phyloP scores from a whole-genome alignment of 2,888 invertebrate genomes.

The Aplocera efformata region DNA sequence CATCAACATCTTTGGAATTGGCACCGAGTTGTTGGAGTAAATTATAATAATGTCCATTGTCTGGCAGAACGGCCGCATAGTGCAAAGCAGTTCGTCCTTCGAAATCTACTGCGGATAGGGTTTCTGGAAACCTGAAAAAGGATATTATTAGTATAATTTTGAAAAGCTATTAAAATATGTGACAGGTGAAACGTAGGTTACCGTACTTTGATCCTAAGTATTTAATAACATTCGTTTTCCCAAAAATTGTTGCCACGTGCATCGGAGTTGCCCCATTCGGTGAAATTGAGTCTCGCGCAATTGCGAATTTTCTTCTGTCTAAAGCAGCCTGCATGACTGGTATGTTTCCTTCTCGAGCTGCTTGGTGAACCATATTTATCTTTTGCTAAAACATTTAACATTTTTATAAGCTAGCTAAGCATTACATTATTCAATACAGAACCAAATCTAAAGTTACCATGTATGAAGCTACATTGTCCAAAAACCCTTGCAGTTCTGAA shows the following conservation, averaged over 20 bases:
- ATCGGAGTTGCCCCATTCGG: conserved; percentile 91
- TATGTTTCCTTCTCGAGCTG: conserved; percentile 91
- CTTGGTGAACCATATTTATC: conserved; percentile 92
- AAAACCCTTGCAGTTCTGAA: conserved; percentile 90
- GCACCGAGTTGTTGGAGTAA: conserved; percentile 92
- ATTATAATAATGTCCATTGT: conserved; percentile 94
- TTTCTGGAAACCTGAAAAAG: conserved; percentile 88
- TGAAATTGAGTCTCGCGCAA: conserved; percentile 91
- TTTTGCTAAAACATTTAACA: conserved; percentile 82
- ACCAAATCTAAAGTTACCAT: conserved; percentile 81
- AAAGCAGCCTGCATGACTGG: conserved; percentile 91
- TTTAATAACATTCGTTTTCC: conserved; percentile 88
- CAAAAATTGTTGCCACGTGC: conserved; percentile 92
- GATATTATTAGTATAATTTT: background rate
- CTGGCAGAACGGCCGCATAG: conserved; percentile 90
- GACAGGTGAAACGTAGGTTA: background rate
- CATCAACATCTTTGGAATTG: conserved; percentile 90
- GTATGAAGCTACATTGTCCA: conserved; percentile 92
- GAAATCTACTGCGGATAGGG: conserved; percentile 88
- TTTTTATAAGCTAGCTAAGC: background rate
- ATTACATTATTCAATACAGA: background rate
- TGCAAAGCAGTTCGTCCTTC: conserved; percentile 93
- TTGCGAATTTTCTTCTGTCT: conserved; percentile 94
- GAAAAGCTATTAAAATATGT: background rate
- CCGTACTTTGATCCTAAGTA: conserved; percentile 77